A percentile compares a stretch with the other conserved stretches of the same genome.
These are phyloP conservation scores for Brachymystax lenok DNA, from an alignment of 2,797 vertebrate genomes.

Conservation along the genomic window DNA sequence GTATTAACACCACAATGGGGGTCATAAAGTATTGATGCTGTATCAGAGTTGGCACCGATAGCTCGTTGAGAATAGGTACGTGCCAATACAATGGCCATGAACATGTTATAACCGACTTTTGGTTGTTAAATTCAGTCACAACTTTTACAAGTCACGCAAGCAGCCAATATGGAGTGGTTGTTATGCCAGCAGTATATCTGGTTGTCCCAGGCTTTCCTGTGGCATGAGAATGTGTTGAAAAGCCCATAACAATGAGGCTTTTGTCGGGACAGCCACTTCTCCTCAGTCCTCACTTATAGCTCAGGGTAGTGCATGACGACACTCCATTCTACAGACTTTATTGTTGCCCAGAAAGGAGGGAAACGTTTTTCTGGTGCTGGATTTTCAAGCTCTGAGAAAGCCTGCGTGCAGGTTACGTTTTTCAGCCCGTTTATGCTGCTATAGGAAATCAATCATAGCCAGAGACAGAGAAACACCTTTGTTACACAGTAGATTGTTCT, in stretches of 20 bases:
- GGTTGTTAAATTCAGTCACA: not conserved
- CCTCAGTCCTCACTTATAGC: slow-evolving; percentile 10
- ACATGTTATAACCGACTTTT: not conserved
- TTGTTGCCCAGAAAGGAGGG: slow-evolving; percentile 6
- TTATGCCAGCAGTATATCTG: not conserved
- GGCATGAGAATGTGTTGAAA: slow-evolving; percentile 10
- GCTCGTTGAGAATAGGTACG: not conserved
- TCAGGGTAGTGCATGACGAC: slow-evolving; percentile 3
- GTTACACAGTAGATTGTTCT: not conserved
- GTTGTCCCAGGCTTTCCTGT: not conserved
- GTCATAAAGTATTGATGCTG: not conserved
- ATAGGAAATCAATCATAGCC: not conserved
- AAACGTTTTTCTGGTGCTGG: slow-evolving; percentile 21
- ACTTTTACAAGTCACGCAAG: not conserved
- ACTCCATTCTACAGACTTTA: slow-evolving; percentile 15
- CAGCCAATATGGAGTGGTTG: not conserved
- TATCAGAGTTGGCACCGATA: not conserved
- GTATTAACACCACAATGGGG: not conserved
- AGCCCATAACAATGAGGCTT: slow-evolving; percentile 37
- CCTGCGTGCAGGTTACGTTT: too few species aligned
- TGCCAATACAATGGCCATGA: not conserved
- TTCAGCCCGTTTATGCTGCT: not conserved
- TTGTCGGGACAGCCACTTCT: slow-evolving; percentile 21
- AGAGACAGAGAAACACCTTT: not conserved
- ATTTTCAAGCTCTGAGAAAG: slow-evolving; percentile 15